Base-by-base conservation (phyloP, 2,797 vertebrate species). In the Sphenopsis melanotis region DNA sequence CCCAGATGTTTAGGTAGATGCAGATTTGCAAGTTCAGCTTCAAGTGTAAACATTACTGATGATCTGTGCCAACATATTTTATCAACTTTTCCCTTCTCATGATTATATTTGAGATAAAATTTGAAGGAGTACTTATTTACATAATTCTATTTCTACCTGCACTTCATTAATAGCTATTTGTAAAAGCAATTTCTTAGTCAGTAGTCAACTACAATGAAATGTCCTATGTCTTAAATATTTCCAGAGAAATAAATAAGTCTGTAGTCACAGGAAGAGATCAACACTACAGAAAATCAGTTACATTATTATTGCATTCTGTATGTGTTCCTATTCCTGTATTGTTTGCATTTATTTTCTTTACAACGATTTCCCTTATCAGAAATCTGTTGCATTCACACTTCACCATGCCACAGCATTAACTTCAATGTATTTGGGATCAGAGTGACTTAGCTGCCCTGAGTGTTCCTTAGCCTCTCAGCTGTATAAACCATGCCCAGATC, bases 131-230 rank as follows among this genome's bases (percentile, higher is more conserved):
- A 68, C 8, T 39, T 19, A 37, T 80, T 90, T 91, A 8, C 23
- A 50, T 42, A 83, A 17, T 21, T 88, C 26, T 53, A 2, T 74
- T 85, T 64, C 92, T 37, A 85, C 16, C 8, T 44, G 41, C 9
- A 49, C 44, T 94, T 94, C 77, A 42, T 89, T 94, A 90, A 81
- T 63, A 68, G 27, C 26, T 80, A 90, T 83, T 95, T 92, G n/a
- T 46, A 83, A 59, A 87, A 80, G 15, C 61, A 74, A 87, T 92
- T 91, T 95, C 77, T 41, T 91, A 37, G 60, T 69, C n/a, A 85
- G 24, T 81, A 36, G 69, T 87, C 89, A 89, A 64, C 65, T 55
- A 79, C 65, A 92, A 53, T 49, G 88, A 91, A 95, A 52, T 71
- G 6, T 27, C 83, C 53, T 13, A 66, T 49, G 15, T 52, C 53